Conservation (phyloP, 2,797 vertebrate genomes). For the Anabas testudineus region DNA sequence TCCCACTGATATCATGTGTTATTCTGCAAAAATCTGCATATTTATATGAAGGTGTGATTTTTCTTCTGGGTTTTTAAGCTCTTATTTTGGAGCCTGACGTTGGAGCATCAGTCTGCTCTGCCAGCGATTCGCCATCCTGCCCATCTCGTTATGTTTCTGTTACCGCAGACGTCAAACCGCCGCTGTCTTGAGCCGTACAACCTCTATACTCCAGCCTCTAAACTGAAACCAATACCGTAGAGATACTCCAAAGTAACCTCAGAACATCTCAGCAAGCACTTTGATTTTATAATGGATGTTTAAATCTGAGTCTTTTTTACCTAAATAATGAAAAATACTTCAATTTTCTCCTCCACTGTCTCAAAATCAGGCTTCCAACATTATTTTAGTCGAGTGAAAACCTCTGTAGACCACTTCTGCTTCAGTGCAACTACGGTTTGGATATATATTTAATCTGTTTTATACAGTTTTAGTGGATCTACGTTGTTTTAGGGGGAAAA, state of each 20-base stretch:
- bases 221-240: slow-evolving; percentile 19
- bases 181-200: slow-evolving; percentile 50
- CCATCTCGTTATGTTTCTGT: slow-evolving; percentile 60
- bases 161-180: slow-evolving; percentile 52
- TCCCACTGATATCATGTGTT: background rate
- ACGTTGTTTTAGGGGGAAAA: background rate
- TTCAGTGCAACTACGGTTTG: slow-evolving; percentile 20
- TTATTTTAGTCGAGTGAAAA: slow-evolving; percentile 6
- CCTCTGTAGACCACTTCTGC: slow-evolving; percentile 17
- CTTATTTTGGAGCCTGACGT: background rate
- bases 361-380: slow-evolving; percentile 13
- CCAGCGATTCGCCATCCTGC: slow-evolving; percentile 58
- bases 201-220: slow-evolving; percentile 36
- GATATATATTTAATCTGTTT: slow-evolving; percentile 30
- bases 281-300: slow-evolving; percentile 48
- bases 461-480: background rate
- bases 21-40: background rate
- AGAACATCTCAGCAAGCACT: slow-evolving; percentile 29
- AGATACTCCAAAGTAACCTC: slow-evolving; percentile 33
- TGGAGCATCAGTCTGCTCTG: slow-evolving; percentile 48
- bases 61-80: slow-evolving; percentile 1
- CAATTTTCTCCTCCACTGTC: background rate
- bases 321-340: slow-evolving; percentile 21
- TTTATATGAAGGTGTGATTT: background rate
- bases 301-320: slow-evolving; percentile 6